Evolutionary conservation across 2,113 vertebrate genomes (phyloP).

Genomic region (Enhydra lutris): DNA sequence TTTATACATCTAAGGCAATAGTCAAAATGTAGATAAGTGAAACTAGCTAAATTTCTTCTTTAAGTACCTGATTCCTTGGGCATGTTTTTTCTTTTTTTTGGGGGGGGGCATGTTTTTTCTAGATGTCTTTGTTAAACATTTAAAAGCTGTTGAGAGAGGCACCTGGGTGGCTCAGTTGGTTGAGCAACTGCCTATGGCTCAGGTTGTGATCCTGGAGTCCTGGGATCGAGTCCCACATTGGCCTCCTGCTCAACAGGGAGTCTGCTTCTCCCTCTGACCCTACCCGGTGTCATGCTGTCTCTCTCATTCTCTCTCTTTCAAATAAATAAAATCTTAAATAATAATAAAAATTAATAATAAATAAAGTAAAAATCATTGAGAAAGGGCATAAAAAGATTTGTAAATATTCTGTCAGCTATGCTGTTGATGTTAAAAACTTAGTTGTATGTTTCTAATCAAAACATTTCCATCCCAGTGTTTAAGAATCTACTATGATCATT

Average conservation of each 20-base stretch:
- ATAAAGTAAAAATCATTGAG: not conserved
- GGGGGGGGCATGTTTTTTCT: not conserved
- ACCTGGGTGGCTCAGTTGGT: too few species aligned
- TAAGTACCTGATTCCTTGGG: not conserved
- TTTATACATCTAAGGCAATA: not conserved
- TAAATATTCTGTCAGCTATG: not conserved
- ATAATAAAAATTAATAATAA: too few species aligned
- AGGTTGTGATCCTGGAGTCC: too few species aligned
- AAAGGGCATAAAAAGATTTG: not conserved
- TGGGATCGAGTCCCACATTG: too few species aligned
- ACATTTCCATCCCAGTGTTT: not conserved
- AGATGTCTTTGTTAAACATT: conserved; percentile 16
- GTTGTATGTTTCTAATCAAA: conserved; percentile 20
- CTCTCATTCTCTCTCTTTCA: too few species aligned
- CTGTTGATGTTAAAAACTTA: conserved; percentile 28
- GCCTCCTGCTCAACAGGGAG: too few species aligned
- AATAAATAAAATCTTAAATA: too few species aligned
- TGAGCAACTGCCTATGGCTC: too few species aligned
- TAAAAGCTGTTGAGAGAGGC: not conserved
- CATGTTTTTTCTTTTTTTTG: conserved; percentile 17
- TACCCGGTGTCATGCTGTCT: too few species aligned
- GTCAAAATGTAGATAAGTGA: conserved; percentile 7
- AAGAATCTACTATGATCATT: not conserved
- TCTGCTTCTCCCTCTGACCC: too few species aligned
- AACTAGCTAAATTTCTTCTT: not conserved